Conservation (phyloP, 1,140 invertebrate species). For the Trichoplusia ni region DNA sequence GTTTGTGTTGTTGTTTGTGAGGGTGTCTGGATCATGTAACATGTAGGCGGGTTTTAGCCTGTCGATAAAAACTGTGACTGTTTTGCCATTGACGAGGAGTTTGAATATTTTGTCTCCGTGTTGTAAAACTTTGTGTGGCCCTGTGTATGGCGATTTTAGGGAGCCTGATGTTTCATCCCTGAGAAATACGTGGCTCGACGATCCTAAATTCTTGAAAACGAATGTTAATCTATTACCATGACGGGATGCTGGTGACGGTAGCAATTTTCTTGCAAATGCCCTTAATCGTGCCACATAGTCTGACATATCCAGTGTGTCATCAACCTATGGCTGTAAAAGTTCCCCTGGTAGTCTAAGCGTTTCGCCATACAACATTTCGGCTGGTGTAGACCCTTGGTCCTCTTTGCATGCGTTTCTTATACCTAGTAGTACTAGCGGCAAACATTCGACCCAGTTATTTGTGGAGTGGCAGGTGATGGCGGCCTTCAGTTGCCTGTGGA, state of each 20-base stretch:
- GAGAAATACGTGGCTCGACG: not conserved
- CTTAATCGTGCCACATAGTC: not conserved
- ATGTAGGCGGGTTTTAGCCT: not conserved
- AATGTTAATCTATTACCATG: not conserved
- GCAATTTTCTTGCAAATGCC: not conserved
- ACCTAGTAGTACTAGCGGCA: no score
- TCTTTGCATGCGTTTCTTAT: no score
- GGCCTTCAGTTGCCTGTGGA: constrained; percentile 9
- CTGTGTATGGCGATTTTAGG: not conserved
- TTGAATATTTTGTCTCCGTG: not conserved
- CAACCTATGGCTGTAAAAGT: no score
- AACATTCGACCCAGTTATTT: no score
- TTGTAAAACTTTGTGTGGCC: not conserved
- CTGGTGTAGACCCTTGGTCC: no score
- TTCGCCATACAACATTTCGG: no score
- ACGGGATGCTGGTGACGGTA: not conserved
- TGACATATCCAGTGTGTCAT: no score
- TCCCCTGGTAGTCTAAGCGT: no score
- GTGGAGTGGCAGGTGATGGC: not conserved
- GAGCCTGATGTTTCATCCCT: not conserved
- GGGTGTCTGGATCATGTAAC: no score
- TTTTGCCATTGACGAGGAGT: not conserved
- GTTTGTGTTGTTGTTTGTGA: no score
- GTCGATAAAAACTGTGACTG: not conserved
- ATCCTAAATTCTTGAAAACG: not conserved